Conservation (phyloP, 2,113 vertebrate species). For the Bambusicola thoracicus region DNA sequence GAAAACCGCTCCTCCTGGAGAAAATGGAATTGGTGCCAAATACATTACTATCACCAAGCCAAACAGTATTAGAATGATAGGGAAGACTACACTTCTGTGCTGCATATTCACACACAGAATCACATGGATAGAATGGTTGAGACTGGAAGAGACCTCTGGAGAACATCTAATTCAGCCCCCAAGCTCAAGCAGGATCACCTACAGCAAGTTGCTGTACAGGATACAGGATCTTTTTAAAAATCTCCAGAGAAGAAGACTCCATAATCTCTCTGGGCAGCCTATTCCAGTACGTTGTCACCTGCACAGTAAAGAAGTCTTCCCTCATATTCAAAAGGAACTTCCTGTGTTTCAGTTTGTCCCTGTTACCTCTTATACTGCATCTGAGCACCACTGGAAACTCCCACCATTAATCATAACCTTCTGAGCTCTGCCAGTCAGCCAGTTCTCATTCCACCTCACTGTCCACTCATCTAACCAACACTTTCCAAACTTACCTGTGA, state of each 20-base stretch:
- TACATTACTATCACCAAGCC: constrained; percentile 8
- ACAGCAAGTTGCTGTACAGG: neutral
- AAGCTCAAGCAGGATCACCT: neutral
- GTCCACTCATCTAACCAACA: no score
- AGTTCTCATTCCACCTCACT: no score
- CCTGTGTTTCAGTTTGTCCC: neutral
- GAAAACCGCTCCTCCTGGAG: neutral
- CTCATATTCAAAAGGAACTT: neutral
- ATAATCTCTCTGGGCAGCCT: neutral
- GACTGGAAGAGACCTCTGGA: neutral
- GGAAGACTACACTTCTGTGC: constrained; percentile 16
- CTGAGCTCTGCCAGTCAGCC: no score
- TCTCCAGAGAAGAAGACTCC: neutral
- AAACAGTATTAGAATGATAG: constrained; percentile 25
- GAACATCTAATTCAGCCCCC: neutral
- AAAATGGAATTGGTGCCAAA: neutral
- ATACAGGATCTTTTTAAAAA: neutral
- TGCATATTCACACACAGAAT: constrained; percentile 6
- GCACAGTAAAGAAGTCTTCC: neutral
- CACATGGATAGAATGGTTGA: neutral
- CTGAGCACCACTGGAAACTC: neutral
- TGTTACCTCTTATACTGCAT: neutral
- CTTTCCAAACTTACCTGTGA: no score
- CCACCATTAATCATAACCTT: no score
- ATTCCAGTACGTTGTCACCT: neutral